Evolutionary conservation across 2,888 invertebrate genomes (phyloP).

Genomic region (Penaeus monodon): DNA sequence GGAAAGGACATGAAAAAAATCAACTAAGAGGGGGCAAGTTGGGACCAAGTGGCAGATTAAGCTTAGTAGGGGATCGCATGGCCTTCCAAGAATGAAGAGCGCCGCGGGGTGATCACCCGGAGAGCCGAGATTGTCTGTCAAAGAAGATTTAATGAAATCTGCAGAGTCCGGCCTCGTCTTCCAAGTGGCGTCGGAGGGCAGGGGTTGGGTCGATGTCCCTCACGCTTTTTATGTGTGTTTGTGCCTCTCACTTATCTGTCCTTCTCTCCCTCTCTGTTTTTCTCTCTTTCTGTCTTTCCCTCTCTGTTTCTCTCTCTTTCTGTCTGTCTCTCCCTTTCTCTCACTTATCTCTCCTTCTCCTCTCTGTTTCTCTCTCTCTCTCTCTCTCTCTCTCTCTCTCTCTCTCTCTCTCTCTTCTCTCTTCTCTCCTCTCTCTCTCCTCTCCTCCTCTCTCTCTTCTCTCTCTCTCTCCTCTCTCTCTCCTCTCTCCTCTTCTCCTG

Average conservation of each 20-base stretch:
- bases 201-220: too few relatives aligned
- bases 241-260: neutral
- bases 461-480: too few relatives aligned
- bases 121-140: too few relatives aligned
- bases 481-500: too few relatives aligned
- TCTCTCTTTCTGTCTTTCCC: constrained; percentile 17
- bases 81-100: too few relatives aligned
- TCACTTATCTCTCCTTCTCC: neutral
- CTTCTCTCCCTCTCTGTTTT: neutral
- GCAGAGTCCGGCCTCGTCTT: too few relatives aligned
- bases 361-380: constrained; percentile 14
- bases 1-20: neutral
- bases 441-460: neutral
- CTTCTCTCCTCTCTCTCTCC: neutral
- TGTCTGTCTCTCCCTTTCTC: constrained; percentile 24
- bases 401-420: neutral
- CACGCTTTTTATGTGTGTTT: too few relatives aligned
- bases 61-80: neutral
- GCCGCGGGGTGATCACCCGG: too few relatives aligned
- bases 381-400: neutral
- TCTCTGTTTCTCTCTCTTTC: constrained; percentile 20
- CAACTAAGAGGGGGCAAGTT: too few relatives aligned
- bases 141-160: too few relatives aligned
- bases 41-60: neutral
- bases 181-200: too few relatives aligned